These are phyloP conservation scores for Scartelaos histophorus DNA, from an alignment of 2,113 vertebrate species.

Conservation along the genomic window DNA sequence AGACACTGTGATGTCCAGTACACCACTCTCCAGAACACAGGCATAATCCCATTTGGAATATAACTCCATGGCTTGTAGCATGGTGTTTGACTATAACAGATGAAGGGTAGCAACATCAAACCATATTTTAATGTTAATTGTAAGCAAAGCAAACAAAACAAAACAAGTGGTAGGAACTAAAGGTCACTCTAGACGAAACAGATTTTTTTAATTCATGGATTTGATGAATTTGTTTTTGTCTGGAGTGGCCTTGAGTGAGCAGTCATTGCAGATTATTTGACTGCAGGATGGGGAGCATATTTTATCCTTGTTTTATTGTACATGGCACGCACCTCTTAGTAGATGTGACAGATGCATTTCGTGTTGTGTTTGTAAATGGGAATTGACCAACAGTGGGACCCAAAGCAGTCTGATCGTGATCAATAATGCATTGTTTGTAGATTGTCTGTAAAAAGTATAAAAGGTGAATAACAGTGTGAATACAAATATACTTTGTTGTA, in stretches of 20 bases:
- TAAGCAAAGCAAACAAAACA: background rate
- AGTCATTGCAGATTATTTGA: background rate
- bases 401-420: slow-evolving; percentile 49
- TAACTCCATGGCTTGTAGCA: slow-evolving; percentile 98
- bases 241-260: background rate
- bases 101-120: background rate
- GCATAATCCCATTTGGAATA: slow-evolving; percentile 95
- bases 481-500: background rate
- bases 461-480: background rate
- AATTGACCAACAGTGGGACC: slow-evolving; percentile 21
- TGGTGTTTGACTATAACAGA: slow-evolving; percentile 39
- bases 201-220: background rate
- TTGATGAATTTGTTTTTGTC: background rate
- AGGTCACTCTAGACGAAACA: background rate
- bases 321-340: slow-evolving; percentile 56
- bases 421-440: slow-evolving; percentile 77
- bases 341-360: slow-evolving; percentile 55
- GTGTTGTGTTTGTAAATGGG: slow-evolving; percentile 54
- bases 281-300: background rate
- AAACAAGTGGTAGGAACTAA: background rate
- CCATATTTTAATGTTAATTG: background rate
- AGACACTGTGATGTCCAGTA: slow-evolving; percentile 99
- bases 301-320: background rate
- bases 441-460: slow-evolving; percentile 68
- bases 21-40: slow-evolving; percentile 97